phyloP scores from a whole-genome alignment of 1,140 invertebrate species.

The Bombus polaris region DNA sequence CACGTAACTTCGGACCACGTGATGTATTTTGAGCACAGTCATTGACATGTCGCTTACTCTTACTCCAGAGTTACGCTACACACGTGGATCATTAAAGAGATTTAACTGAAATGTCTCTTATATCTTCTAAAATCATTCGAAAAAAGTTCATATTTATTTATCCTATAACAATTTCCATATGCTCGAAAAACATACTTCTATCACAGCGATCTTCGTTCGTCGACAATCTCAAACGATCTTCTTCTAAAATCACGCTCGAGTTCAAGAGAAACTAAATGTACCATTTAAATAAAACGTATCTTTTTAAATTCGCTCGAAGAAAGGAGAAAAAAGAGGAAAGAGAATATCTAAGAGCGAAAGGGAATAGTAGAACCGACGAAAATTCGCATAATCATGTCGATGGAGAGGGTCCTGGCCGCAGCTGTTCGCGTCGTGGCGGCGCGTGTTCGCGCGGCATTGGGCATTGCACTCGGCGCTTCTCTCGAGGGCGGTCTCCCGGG shows the following conservation, averaged over 20 bases:
- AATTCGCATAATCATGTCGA: conserved; percentile 35
- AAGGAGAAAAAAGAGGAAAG: too few species aligned
- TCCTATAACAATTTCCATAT: too few species aligned
- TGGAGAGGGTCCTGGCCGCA: conserved; percentile 34
- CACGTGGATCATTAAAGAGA: not conserved
- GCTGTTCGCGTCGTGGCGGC: conserved; percentile 57
- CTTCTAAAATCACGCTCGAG: too few species aligned
- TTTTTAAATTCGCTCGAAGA: too few species aligned
- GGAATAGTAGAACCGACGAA: not conserved
- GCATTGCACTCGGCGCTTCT: conserved; percentile 76
- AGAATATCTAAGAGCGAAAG: not conserved
- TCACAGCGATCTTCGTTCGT: too few species aligned
- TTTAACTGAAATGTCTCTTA: not conserved
- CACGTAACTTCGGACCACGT: not conserved
- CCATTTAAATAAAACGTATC: too few species aligned
- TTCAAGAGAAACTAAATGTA: too few species aligned
- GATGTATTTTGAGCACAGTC: not conserved
- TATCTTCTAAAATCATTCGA: too few species aligned
- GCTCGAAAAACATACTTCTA: too few species aligned
- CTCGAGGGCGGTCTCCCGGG: conserved; percentile 73
- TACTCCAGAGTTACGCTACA: not conserved
- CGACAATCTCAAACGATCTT: too few species aligned
- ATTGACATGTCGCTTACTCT: not conserved
- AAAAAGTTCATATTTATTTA: too few species aligned
- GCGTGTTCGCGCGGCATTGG: conserved; percentile 67